Evolutionary conservation across 92 coral and sea anemone species (phyloP), one percentile per base, ranked within the genome.

Genomic region (Pocillopora grandis): DNA sequence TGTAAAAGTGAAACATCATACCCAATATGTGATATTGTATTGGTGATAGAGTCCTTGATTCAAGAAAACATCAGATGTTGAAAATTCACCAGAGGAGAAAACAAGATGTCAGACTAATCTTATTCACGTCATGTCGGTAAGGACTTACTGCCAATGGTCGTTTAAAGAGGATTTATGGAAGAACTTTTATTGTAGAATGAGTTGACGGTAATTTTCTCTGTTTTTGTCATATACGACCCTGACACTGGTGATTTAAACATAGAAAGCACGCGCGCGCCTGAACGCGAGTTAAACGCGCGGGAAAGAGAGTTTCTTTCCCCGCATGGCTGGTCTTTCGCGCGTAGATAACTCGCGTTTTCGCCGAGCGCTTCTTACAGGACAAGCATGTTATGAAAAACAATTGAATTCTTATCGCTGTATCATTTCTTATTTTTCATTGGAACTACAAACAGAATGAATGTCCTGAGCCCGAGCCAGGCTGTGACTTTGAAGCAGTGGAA

Each of bases 391-490:
- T 15, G 3, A 16, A 70, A 18, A 69, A 14, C 0, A 70, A 27
- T 12, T 49, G 27, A 27, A 27, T 27, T 27, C 27, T 27, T 27
- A 27, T 27, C 27, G 27, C 27, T 66, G 37, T 31, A 5, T 60
- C 20, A 21, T 13, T 36, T 55, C 5, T 27, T 15, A 35, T 78
- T 35, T 75, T 12, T 2, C 19, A 11, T 42, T 69, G 20, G 1
- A 69, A 7, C 42, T 27, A 27, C 61, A 19, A 58, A 33, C 75
- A 96, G 99, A 93, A 89, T 68, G 97, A 94, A 58, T 89, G 97
- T 55, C 99, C 99, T 27, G 99, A 96, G 60, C 97, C 98, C 57
- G 99, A 96, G 71, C 96, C 97, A 42, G 99, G 99, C 2, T 96
- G 99, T 81, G 99, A 96, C 62, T 71, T 90, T 23, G 99, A 96